A percentile compares a stretch with the other conserved stretches of the same genome.
Evolutionary conservation across 2,888 invertebrate genomes (phyloP).

Genomic region (Imbricaverruca yamaguchii): DNA sequence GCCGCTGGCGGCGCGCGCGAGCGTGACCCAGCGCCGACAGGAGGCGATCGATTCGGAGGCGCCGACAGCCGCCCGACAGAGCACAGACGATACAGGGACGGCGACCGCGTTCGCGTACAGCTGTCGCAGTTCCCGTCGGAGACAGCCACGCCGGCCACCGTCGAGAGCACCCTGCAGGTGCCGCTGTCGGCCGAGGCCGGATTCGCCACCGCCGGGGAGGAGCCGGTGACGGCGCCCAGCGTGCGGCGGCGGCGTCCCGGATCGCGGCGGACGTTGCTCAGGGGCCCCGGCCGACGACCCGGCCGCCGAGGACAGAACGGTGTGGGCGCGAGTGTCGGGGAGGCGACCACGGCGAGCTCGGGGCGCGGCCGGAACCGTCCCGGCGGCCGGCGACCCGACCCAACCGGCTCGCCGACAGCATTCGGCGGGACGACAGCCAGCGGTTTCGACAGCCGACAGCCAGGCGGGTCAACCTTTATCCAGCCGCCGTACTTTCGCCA

Average conservation of each 20-base stretch:
- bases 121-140: neutral
- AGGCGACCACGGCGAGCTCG: neutral
- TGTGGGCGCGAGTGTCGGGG: too few relatives aligned
- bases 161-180: neutral
- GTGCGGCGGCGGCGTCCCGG: too few relatives aligned
- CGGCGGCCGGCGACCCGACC: neutral
- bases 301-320: too few relatives aligned
- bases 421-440: too few relatives aligned
- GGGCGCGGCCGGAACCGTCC: neutral
- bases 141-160: neutral
- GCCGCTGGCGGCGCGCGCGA: neutral
- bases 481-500: too few relatives aligned
- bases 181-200: neutral
- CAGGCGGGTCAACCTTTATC: too few relatives aligned
- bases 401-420: too few relatives aligned
- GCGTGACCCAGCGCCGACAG: neutral
- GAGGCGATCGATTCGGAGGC: neutral
- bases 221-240: too few relatives aligned
- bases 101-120: neutral
- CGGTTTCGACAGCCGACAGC: too few relatives aligned
- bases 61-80: neutral
- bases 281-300: too few relatives aligned
- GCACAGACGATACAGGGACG: neutral
- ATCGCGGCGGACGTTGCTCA: too few relatives aligned
- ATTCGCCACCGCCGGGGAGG: too few relatives aligned